Base-by-base conservation (phyloP, 1,140 invertebrate species). In the Caenorhabditis tropicalis region DNA sequence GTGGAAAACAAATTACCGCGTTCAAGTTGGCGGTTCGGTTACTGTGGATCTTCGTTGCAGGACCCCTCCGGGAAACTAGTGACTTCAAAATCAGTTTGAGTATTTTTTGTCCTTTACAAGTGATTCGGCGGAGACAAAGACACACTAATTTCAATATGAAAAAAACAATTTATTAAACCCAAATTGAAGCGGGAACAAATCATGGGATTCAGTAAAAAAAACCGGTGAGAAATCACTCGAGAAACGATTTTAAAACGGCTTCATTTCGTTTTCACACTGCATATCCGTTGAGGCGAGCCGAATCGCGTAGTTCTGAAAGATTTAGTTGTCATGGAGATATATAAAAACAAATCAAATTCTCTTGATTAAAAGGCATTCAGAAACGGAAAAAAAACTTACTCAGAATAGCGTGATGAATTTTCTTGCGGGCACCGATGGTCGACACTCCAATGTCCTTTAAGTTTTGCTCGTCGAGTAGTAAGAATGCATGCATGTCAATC, bases 401-500 rank as follows among this genome's bases (percentile, higher is more conserved):
- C 36, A 90, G 51, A 58, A 90, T 91, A 15, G 89, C 90, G 82
- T 91, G 89, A 70, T 86, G 85, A 65, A 90, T 90, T 79, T 90
- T 90, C 85, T 91, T 91, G 39, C 90, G 48, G 9, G 89, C 89
- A 31, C 89, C 89, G 65, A 90, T 86, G 36, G 90, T 90, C 7
- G 87, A 84, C 27, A 90, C 87, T 31, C 89, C 89, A 82, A 90
- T 87, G 60, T 89, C 88, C 56, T 91, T 90, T 1, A 90, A 82
- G 81, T 88, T 89, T 53, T 87, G 88, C 70, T 90, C 89, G 56
- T 90, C 89, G n/a, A 91, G 82, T 31, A 90, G 81, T 5, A 90
- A 85, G 65, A 90, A 90, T 48, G 89, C 89, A 48, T 89, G 88
- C 90, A 90, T 90, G 85, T 90, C 89, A 81, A 90, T 90, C 89